Base-by-base conservation (phyloP, 2,888 invertebrate genomes). In the Drosophila paucipuncta region DNA sequence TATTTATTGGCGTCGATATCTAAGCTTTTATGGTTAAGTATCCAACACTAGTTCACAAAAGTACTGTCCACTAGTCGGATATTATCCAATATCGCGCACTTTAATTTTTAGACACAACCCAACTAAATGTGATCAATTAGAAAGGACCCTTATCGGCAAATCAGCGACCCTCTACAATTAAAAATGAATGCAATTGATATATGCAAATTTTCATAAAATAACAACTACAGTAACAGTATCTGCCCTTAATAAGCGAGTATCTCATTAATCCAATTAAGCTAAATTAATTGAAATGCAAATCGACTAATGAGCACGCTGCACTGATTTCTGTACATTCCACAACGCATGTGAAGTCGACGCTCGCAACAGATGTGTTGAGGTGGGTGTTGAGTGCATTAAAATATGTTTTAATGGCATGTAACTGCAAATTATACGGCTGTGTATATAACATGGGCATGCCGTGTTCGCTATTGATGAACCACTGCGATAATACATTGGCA, bases 261-360 rank as follows among this genome's bases (percentile, higher is more conserved):
- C 89, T 91, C 89, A 88, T 87, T 90, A 91, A 87, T 85, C 91
- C 85, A 89, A 85, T 87, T 91, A 83, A 81, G 83, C 89, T 74
- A 91, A 91, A 87, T 91, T 87, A 87, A 87, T 87, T 87, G 77
- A 89, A 83, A 82, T 88, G 82, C 73, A 87, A 88, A 87, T 87
- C 90, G 90, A 83, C 90, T 91, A 87, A 87, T 88, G 91, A 90
- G 90, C 75, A 65, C 72, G 76, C 67, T 66, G 72, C 76, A 72
- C 74, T 75, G 88, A 87, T 82, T 84, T 81, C 49, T 70, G 13
- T 39, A 37, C 13, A 9, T 28, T 25, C 18, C 50, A 18, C 35
- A 10, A 35, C 54, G 74, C 31, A 39, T 9, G 2, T 39, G 39
- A 39, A 18, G 18, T 50, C 49, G 53, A 64, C 63, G 55, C 54